phyloP scores from a whole-genome alignment of 2,113 vertebrate species.

The Tautogolabrus adspersus region DNA sequence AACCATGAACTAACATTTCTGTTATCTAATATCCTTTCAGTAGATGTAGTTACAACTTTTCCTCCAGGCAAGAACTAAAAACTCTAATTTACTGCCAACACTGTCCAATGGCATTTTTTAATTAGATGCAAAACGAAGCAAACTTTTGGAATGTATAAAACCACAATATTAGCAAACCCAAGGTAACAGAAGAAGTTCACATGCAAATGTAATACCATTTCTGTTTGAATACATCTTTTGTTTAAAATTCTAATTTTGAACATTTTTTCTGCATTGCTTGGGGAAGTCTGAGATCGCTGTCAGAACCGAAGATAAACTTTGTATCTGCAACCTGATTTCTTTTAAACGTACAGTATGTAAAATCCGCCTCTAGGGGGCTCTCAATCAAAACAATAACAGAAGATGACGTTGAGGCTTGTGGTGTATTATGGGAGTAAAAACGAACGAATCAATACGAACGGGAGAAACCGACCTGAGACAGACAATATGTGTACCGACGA shows the following conservation, averaged over 20 bases:
- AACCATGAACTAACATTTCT: slow-evolving; percentile 13
- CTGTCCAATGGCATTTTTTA: neutral
- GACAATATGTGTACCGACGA: too few relatives aligned
- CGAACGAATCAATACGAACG: too few relatives aligned
- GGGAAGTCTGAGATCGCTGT: neutral
- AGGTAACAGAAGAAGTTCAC: too few relatives aligned
- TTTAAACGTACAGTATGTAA: too few relatives aligned
- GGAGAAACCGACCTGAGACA: too few relatives aligned
- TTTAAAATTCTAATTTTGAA: neutral
- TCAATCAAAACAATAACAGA: too few relatives aligned
- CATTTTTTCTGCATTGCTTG: too few relatives aligned
- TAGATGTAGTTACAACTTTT: slow-evolving; percentile 7
- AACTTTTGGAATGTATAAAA: neutral
- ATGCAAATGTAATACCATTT: too few relatives aligned
- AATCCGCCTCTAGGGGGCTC: too few relatives aligned
- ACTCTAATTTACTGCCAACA: slow-evolving; percentile 19
- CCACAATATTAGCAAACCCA: neutral
- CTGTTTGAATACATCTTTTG: too few relatives aligned
- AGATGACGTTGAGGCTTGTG: too few relatives aligned
- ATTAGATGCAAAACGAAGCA: neutral
- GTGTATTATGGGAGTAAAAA: too few relatives aligned
- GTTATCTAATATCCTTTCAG: slow-evolving; percentile 23
- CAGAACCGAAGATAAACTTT: neutral
- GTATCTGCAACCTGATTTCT: slow-evolving; percentile 12
- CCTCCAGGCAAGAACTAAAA: slow-evolving; percentile 14